Conservation (phyloP, 2,113 vertebrate species). For the Elephas maximus region DNA sequence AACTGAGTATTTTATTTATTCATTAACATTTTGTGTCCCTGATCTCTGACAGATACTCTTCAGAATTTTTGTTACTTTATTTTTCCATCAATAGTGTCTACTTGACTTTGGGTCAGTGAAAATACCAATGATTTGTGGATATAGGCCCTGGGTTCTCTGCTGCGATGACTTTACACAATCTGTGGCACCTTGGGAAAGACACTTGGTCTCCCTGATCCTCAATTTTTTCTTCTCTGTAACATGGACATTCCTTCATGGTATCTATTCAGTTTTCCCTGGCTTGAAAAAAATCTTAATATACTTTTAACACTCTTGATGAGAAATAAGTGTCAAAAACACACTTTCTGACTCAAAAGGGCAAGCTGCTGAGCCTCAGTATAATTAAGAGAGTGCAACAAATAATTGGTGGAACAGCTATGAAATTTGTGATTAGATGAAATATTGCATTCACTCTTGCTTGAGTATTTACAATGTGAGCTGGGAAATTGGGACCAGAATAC, state of each 20-base stretch:
- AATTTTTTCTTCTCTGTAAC: background rate
- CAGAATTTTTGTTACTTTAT: background rate
- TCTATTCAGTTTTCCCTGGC: background rate
- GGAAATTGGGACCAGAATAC: background rate
- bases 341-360: conserved; percentile 71
- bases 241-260: background rate
- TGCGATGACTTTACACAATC: background rate
- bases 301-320: background rate
- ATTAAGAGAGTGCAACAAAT: conserved; percentile 69
- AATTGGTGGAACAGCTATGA: conserved; percentile 66
- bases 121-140: background rate
- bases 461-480: background rate
- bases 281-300: background rate
- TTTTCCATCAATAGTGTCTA: background rate
- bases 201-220: background rate
- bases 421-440: conserved; percentile 63
- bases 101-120: background rate
- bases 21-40: background rate
- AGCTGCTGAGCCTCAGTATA: conserved; percentile 37
- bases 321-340: conserved; percentile 67
- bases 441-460: conserved; percentile 29
- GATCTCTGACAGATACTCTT: background rate
- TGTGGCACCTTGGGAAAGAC: background rate
- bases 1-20: background rate
- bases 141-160: background rate